These are phyloP conservation scores for Acromyrmex charruanus DNA, from an alignment of 1,140 invertebrate species.

Conservation along the genomic window DNA sequence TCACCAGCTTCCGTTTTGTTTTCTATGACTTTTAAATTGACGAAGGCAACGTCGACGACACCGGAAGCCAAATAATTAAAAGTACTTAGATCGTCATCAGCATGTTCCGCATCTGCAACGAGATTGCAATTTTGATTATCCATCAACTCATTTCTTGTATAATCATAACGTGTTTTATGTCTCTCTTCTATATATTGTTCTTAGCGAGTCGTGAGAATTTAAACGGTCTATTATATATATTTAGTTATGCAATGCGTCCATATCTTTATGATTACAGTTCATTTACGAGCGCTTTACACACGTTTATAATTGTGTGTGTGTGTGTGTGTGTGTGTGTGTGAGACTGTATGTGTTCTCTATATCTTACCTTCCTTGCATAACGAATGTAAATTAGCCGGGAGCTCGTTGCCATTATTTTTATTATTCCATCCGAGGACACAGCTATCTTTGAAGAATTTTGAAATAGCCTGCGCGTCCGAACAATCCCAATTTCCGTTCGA, in stretches of 20 bases:
- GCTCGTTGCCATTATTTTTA: constrained; percentile 52
- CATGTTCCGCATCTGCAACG: background rate
- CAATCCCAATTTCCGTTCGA: constrained; percentile 79
- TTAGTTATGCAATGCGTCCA: background rate
- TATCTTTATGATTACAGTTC: constrained; percentile 18
- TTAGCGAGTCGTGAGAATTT: background rate
- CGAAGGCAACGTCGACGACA: constrained; percentile 94
- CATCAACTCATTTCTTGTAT: background rate
- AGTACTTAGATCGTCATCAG: constrained; percentile 86
- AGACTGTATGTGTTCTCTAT: background rate
- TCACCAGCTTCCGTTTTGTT: constrained; percentile 86
- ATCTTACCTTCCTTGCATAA: constrained; percentile 74
- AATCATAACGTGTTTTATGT: background rate
- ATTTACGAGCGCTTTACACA: background rate
- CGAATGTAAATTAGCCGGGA: constrained; percentile 78
- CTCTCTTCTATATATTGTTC: background rate
- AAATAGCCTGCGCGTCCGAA: constrained; percentile 84
- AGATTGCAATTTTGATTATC: constrained; percentile 18
- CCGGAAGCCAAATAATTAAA: constrained; percentile 93
- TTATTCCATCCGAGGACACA: constrained; percentile 87
- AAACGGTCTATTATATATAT: background rate
- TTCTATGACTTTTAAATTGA: constrained; percentile 90
- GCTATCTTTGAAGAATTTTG: constrained; percentile 88
- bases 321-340: no score
- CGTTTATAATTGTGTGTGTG: background rate